Evolutionary conservation across 2,888 invertebrate species (phyloP).

Genomic region (Stratiomys singularior): DNA sequence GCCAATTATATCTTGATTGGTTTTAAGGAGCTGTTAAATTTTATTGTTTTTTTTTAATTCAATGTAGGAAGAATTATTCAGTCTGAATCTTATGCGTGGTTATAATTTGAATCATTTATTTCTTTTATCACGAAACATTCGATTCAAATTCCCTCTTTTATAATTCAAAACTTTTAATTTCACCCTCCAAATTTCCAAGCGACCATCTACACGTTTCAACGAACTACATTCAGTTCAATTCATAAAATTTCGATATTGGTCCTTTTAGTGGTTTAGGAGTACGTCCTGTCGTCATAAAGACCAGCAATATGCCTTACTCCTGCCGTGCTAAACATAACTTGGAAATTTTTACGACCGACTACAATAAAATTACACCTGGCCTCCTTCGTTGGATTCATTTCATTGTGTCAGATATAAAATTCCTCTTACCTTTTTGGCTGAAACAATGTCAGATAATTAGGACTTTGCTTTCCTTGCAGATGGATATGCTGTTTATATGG

Average conservation of each 20-base stretch:
- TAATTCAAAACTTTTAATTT: too few relatives aligned
- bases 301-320: neutral
- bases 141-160: too few relatives aligned
- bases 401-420: neutral
- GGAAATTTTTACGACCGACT: constrained; percentile 25
- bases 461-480: constrained; percentile 9
- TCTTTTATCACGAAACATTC: too few relatives aligned
- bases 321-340: neutral
- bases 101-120: too few relatives aligned
- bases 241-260: neutral
- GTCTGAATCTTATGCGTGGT: too few relatives aligned
- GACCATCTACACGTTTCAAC: too few relatives aligned
- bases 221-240: too few relatives aligned
- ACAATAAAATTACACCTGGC: constrained; percentile 40
- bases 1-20: too few relatives aligned
- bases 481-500: neutral
- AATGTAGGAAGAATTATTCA: too few relatives aligned
- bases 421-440: neutral
- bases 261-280: constrained; percentile 8
- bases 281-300: neutral
- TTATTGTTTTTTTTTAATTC: too few relatives aligned
- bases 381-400: neutral
- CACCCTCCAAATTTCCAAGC: too few relatives aligned
- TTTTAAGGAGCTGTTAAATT: too few relatives aligned
- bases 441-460: constrained; percentile 35